Conservation (phyloP, 2,113 vertebrate genomes). For the Accipiter cooperii region DNA sequence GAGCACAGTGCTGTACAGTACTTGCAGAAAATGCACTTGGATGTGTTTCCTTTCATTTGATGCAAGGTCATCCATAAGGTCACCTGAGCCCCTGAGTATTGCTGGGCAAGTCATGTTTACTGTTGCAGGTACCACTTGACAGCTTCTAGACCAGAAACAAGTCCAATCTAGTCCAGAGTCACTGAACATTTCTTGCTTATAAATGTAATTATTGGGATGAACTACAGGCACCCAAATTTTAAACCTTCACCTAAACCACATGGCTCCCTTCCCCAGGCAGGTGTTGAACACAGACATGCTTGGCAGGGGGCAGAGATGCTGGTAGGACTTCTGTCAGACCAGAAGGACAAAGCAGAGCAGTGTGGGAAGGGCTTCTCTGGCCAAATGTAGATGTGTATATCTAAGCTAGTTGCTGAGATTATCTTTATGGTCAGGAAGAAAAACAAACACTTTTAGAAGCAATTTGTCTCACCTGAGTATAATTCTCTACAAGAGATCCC, state of each 20-base stretch:
- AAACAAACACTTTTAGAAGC: background rate
- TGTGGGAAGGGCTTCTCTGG: background rate
- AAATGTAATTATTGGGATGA: background rate
- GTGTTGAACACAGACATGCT: background rate
- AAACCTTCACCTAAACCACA: background rate
- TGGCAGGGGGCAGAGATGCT: background rate
- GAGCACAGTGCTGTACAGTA: background rate
- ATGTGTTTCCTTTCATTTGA: background rate
- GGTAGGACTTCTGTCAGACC: background rate
- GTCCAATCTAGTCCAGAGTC: background rate
- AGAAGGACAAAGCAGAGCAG: background rate
- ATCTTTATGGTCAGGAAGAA: background rate
- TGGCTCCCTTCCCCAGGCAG: background rate
- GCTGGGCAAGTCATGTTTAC: background rate
- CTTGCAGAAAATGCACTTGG: background rate
- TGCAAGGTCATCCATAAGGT: background rate
- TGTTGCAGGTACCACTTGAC: background rate
- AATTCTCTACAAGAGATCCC: background rate
- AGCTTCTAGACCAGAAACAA: background rate
- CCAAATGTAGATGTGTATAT: background rate
- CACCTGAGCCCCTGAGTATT: background rate
- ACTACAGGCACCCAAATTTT: background rate
- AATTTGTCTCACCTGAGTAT: background rate
- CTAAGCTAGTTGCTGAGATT: background rate
- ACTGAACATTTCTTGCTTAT: background rate